Base-by-base conservation (phyloP, 2,797 vertebrate species). In the Hipposideros larvatus region DNA sequence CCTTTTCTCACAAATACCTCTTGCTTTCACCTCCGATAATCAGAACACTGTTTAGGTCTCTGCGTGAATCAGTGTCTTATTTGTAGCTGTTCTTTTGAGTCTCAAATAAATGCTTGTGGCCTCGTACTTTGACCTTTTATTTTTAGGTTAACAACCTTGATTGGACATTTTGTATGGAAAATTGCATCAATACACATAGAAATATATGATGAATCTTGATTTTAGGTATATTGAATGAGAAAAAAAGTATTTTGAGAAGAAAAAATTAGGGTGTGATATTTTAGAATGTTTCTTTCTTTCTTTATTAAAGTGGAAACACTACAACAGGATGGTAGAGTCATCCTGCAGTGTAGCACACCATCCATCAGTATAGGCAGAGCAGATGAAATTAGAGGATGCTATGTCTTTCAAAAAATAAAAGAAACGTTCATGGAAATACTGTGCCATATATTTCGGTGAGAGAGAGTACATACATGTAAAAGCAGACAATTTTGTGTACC, bases 151-250 rank as follows among this genome's bases (percentile, higher is more conserved):
- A 11, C 37, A 79, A 68, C 2, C 0, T 34, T 75, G 7, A 28
- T 75, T 84, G 15, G 4, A 57, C 0, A 0, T 65, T 91, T 94
- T 41, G 3, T 75, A 26, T 92, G n/a, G 15, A 57, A 94, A 82
- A 68, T 19, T 80, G 1, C 4, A 61, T 78, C 22, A 77, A 28
- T 46, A 3, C n/a, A 51, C 16, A 31, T 2, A 80, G 18, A 0
- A 71, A 95, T 88, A 92, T 86, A 90, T 9, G 11, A 66, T 66
- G 15, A 51, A 51, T 85, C n/a, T 68, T 88, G 14, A 68, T 73
- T 84, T 68, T 26, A 92, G 28, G 43, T 55, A 31, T 41, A 71
- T 46, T 82, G 74, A 92, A 84, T 46, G 14, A 89, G 24, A 91
- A 92, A 63, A 8, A 92, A 92, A 55, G 6, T 37, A 78, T 57